phyloP scores from a whole-genome alignment of 2,113 vertebrate genomes.

The Columbina picui region DNA sequence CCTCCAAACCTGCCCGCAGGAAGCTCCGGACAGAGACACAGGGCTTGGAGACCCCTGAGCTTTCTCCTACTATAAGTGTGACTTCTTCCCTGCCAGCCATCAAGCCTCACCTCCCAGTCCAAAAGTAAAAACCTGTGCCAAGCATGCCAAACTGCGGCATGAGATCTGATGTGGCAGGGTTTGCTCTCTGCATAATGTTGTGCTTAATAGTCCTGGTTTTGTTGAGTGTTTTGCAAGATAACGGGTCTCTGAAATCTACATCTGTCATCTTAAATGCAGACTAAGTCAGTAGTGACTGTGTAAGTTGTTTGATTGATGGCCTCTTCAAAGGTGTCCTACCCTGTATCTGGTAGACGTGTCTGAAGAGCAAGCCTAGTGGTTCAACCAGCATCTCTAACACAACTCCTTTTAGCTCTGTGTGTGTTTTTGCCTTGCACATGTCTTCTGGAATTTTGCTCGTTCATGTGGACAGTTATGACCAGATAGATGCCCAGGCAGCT shows the following conservation, averaged over 20 bases:
- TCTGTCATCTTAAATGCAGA: not conserved
- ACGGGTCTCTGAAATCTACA: not conserved
- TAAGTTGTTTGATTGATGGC: not conserved
- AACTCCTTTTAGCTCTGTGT: not conserved
- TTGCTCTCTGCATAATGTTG: not conserved
- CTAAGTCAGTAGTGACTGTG: not conserved
- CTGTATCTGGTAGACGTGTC: not conserved
- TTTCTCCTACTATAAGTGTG: conserved; percentile 65
- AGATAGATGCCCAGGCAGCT: not conserved
- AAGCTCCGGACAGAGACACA: conserved; percentile 86
- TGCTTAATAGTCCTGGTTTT: not conserved
- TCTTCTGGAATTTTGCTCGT: not conserved
- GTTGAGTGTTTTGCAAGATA: not conserved
- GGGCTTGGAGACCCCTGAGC: conserved; percentile 80
- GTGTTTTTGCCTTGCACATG: not conserved
- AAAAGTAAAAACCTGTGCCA: conserved; percentile 79
- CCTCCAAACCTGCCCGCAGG: conserved; percentile 89
- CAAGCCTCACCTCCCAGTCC: conserved; percentile 80
- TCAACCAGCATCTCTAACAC: not conserved
- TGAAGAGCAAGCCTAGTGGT: not conserved
- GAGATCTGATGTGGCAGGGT: not conserved
- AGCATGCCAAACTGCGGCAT: not conserved
- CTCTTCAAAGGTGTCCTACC: not conserved
- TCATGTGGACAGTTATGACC: not conserved
- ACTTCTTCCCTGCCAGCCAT: conserved; percentile 58